Percentiles rank a stretch among this genome's conserved stretches.
Evolutionary conservation across 2,888 invertebrate species (phyloP).

Genomic region (Sabatieria punctata): DNA sequence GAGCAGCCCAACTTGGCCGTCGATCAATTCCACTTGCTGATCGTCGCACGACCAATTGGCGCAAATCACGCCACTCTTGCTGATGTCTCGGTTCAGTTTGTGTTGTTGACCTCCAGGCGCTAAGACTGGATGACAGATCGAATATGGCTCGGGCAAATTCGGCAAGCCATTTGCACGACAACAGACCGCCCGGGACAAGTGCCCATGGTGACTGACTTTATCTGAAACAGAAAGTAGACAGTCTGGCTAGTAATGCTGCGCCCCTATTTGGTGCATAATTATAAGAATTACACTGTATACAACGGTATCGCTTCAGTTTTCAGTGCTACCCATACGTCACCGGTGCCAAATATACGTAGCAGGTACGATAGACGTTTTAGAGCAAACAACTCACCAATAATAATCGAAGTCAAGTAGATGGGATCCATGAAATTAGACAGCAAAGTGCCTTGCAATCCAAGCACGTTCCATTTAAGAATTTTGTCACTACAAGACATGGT

Average conservation of each 20-base stretch:
- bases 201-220: background rate
- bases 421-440: constrained; percentile 51
- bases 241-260: too few species aligned
- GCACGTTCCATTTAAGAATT: constrained; percentile 36
- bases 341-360: too few species aligned
- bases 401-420: constrained; percentile 26
- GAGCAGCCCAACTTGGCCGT: background rate
- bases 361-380: too few species aligned
- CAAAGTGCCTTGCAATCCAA: constrained; percentile 38
- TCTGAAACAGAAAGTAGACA: too few species aligned
- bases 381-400: constrained; percentile 7
- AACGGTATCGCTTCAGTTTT: too few species aligned
- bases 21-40: background rate
- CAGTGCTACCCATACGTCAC: too few species aligned
- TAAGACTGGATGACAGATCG: background rate
- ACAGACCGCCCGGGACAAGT: constrained; percentile 2
- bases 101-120: background rate
- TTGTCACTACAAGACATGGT: constrained; percentile 40
- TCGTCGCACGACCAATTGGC: background rate
- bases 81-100: background rate
- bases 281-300: too few species aligned
- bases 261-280: too few species aligned
- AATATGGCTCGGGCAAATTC: background rate
- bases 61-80: background rate
- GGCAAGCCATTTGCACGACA: background rate